These are phyloP conservation scores for Fragum whitleyi DNA, from an alignment of 2,888 invertebrate species.

Conservation along the genomic window DNA sequence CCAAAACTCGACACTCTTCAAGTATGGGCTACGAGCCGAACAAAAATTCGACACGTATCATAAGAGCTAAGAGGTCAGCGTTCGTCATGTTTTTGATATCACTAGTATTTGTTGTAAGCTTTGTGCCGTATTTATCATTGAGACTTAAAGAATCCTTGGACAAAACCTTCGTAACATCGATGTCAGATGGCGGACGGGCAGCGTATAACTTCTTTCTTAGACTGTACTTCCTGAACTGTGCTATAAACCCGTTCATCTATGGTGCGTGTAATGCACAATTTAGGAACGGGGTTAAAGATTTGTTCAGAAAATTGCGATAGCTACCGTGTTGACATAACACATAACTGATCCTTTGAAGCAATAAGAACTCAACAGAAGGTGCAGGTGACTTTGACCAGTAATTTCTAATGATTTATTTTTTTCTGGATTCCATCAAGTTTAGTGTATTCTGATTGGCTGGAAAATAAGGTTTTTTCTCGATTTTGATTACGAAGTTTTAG, in stretches of 20 bases:
- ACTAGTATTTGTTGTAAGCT: constrained; percentile 63
- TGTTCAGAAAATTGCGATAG: constrained; percentile 21
- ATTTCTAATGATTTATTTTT: too few relatives aligned
- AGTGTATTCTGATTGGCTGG: too few relatives aligned
- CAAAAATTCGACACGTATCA: background rate
- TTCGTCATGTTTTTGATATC: constrained; percentile 71
- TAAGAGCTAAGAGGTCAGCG: constrained; percentile 47
- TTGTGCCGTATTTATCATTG: constrained; percentile 64
- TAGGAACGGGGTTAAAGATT: constrained; percentile 44
- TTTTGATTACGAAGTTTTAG: too few relatives aligned
- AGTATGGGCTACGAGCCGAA: background rate
- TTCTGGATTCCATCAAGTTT: too few relatives aligned
- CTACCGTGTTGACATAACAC: too few relatives aligned
- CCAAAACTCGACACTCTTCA: background rate
- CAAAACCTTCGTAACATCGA: constrained; percentile 49
- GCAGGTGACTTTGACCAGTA: too few relatives aligned
- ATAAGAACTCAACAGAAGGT: too few relatives aligned
- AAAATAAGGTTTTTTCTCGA: too few relatives aligned
- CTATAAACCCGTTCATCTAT: constrained; percentile 75
- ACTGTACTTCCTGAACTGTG: constrained; percentile 70
- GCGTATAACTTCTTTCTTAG: constrained; percentile 66
- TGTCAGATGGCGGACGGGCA: constrained; percentile 56
- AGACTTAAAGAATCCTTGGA: constrained; percentile 52
- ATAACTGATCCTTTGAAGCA: too few relatives aligned
- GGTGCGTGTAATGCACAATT: constrained; percentile 68